Base-by-base conservation (phyloP, 92 coral and sea anemone genomes). In the Pocillopora meandrina region DNA sequence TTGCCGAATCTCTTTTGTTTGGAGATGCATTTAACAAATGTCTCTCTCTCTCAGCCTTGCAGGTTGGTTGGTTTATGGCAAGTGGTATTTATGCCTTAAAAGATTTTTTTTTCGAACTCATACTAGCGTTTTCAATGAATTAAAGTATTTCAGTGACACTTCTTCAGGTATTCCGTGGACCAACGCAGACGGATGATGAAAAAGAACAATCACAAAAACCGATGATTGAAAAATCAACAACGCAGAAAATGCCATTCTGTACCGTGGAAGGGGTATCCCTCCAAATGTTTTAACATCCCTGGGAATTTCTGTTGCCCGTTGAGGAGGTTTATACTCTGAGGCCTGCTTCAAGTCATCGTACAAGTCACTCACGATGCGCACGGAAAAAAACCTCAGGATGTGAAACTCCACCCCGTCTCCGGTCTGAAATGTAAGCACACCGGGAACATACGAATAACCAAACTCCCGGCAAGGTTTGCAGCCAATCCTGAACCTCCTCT, bases 401-500 rank as follows among this genome's bases (percentile, higher is more conserved):
- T 86, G 84, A 59, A 92, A 92, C 65, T 90, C 91, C 8, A 2
- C 89, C 18, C 58, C 72, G 8, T 26, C 74, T 10, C 68, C 71
- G 56, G 23, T 34, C 71, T 73, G 33, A 52, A 92, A 87, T 69
- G 89, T 80, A 12, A 92, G 80, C 2, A 92, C 93, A 2, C 76
- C 93, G 2, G 95, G 95, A 9, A 90, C 95, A 36, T 89, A 92
- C 71, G 89, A 90, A 72, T 86, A 91, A 56, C 95, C 95, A 84
- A 76, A 90, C 77, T 92, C 93, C 57, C 75, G 12, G 33, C 89
- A 88, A 23, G 64, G 70, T 23, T 71, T 77, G 74, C 95, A 92
- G 23, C 93, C 95, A 18, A 85, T 58, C 42, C 31, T 67, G 63
- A 85, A 85, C 61, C 60, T 65, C 3, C 35, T 64, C 8, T 47